Evolutionary conservation across 2,113 vertebrate species (phyloP).

Genomic region (Telmatochromis sp.): DNA sequence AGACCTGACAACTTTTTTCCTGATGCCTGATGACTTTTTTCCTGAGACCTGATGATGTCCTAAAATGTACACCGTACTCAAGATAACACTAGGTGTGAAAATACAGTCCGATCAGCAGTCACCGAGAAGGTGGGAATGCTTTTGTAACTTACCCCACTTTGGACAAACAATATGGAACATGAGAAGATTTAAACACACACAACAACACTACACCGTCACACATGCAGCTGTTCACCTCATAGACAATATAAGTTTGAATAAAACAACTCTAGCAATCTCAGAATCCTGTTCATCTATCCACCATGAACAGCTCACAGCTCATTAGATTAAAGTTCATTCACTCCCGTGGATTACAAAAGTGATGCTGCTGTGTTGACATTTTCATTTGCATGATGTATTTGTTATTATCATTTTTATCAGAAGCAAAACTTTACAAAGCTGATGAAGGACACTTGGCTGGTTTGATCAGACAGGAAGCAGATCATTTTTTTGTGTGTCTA

Average conservation of each 20-base stretch:
- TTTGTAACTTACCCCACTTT: not conserved
- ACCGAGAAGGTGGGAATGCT: not conserved
- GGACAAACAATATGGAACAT: not conserved
- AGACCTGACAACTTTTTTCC: too few relatives aligned
- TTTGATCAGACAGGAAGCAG: not conserved
- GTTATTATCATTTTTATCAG: not conserved
- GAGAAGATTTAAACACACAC: not conserved
- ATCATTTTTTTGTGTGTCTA: not conserved
- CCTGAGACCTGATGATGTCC: not conserved
- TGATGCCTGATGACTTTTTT: too few relatives aligned
- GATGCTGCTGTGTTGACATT: not conserved
- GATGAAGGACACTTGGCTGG: not conserved
- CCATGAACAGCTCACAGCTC: not conserved
- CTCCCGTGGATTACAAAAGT: not conserved
- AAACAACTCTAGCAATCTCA: not conserved
- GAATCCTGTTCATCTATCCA: not conserved
- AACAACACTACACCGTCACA: not conserved
- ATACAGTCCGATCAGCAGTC: not conserved
- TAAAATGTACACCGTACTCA: not conserved
- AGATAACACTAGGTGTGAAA: not conserved
- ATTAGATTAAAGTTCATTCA: not conserved
- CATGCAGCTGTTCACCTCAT: not conserved
- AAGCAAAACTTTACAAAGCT: not conserved
- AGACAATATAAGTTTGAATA: not conserved
- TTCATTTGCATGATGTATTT: not conserved